Evolutionary conservation across 2,888 invertebrate genomes (phyloP), one percentile per base, ranked within the genome.

Genomic region (Lasioglossum leucozonium): DNA sequence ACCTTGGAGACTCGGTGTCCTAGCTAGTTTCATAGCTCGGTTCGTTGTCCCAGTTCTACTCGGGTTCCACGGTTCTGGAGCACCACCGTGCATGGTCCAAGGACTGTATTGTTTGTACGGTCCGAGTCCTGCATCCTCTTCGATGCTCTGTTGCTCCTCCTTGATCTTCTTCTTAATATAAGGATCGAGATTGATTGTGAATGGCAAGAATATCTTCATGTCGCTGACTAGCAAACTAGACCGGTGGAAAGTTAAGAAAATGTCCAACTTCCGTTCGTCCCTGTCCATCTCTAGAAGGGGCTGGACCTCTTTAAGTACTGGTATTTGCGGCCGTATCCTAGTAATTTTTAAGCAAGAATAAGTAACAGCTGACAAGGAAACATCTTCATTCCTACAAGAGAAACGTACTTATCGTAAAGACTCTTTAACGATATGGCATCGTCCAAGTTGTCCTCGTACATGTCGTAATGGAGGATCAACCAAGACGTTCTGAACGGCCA

Each of bases 401-500:
- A 13, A 44, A 95, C 97, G 96, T 95, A 99, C 99, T 98, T 98
- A 92, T 99, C 98, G 95, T 99, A 99, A 87, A 99, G 97, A 88
- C 97, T 96, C 95, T 99, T 98, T 78, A 99, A 96, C 6, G 99
- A 97, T 71, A 97, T 97, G 85, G 96, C 96, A 94, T 99, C 99
- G 84, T 99, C 99, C 73, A 98, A 96, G 85, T 96, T 96, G 44
- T 98, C 98, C 94, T 99, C 99, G 91, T 97, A 97, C 81, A 98
- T 97, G 95, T 99, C 99, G 94, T 98, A 98, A 95, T 98, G 98
- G 92, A 99, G 97, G 88, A 99, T 99, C 93, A 99, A 97, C 99
- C 99, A 99, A 22, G 99, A 99, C 42, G 99, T 98, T 79, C 99
- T 96, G 95, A 99, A 98, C 0, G 99, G 99, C 99, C 99, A 99